Conservation (phyloP, 2,113 vertebrate genomes). For the Saccopteryx bilineata region DNA sequence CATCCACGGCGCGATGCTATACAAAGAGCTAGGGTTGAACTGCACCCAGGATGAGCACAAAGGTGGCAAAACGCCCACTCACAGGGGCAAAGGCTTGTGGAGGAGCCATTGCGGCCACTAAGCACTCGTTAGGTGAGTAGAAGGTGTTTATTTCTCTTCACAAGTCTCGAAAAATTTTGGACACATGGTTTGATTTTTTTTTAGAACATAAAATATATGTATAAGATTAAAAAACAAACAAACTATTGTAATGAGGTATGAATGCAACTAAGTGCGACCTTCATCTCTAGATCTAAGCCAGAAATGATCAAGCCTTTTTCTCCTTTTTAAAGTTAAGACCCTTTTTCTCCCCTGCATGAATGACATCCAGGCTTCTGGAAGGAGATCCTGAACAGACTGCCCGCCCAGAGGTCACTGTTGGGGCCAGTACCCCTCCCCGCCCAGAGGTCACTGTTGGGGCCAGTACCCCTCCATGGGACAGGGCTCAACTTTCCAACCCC, state of each 20-base stretch:
- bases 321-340: background rate
- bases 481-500: background rate
- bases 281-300: background rate
- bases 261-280: background rate
- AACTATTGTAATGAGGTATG: background rate
- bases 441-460: background rate
- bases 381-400: fast-evolving
- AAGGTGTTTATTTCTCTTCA: background rate
- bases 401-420: background rate
- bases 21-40: background rate
- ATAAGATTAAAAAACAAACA: background rate
- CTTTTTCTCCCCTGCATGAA: background rate
- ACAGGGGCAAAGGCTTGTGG: background rate
- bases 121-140: fast-evolving
- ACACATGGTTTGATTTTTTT: background rate
- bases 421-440: too few relatives aligned
- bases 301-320: background rate
- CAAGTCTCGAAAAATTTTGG: background rate
- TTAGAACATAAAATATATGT: background rate
- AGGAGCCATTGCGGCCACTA: too few relatives aligned
- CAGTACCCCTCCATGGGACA: fast-evolving
- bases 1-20: background rate
- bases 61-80: background rate
- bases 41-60: background rate
- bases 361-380: background rate